Evolutionary conservation across 2,113 vertebrate genomes (phyloP), one percentile per base, ranked within the genome.

Genomic region (Gymnorhina tibicen): DNA sequence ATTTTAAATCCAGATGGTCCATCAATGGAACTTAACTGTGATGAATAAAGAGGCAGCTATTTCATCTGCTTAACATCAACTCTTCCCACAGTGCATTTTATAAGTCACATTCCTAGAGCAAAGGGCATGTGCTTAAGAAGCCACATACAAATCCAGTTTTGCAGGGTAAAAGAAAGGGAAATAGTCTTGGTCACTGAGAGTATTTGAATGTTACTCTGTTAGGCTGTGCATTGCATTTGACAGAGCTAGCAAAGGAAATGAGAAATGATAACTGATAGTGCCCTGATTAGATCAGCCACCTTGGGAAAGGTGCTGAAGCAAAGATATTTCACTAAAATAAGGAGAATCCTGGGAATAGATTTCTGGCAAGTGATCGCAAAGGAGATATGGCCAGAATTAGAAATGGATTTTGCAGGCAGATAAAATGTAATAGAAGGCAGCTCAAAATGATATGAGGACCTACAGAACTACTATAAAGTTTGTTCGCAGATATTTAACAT

Each of bases 271-370:
- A 98, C 95, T 95, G 98, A 98, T 97, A 95, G 66, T 64, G 70
- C 92, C 81, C 33, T 76, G 98, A 98, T 98, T 98, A 98, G 96
- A 98, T 98, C 97, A 97, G 96, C 97, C 96, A 97, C 97, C 97
- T 97, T 97, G 97, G 97, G 97, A 97, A 98, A 98, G 97, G 96
- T 98, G 98, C 98, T 98, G 98, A 98, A 98, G 97, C 97, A 97
- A 89, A 98, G 98, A 97, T 98, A 98, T 98, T 98, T 98, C 97
- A 96, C 96, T 95, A 97, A 98, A 98, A 97, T 96, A 98, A 98
- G 97, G 93, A 96, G 97, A 95, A 98, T 96, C 97, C 92, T 94
- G 97, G 97, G 97, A 97, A 97, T 93, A 97, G 97, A 97, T 97
- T 98, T 97, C 96, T 97, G 89, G 95, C 94, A 92, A 97, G 96